Conservation (phyloP, 2,113 vertebrate genomes). For the Colistium nudipinnis region DNA sequence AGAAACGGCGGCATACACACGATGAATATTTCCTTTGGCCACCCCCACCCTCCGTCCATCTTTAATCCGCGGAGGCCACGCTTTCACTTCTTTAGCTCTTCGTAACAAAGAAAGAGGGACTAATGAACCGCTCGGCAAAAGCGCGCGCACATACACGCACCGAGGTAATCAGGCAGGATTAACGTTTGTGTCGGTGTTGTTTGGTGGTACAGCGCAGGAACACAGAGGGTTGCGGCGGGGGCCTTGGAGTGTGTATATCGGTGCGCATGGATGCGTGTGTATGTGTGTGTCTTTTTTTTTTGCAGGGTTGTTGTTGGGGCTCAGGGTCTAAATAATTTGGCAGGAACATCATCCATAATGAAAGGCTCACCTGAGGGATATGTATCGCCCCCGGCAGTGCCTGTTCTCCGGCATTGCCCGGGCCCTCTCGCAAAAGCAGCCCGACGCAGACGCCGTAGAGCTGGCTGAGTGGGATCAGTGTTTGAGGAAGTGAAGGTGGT, state of each 20-base stretch:
- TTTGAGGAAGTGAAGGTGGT: constrained; percentile 3
- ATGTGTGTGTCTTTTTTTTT: constrained; percentile 33
- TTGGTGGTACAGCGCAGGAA: constrained; percentile 35
- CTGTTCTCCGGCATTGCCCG: constrained; percentile 66
- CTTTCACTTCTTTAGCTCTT: constrained; percentile 35
- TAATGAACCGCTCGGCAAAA: constrained; percentile 43
- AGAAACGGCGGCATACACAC: constrained; percentile 35
- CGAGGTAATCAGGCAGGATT: constrained; percentile 58
- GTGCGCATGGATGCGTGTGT: constrained; percentile 48
- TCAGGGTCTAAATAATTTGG: constrained; percentile 84
- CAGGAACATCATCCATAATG: constrained; percentile 87
- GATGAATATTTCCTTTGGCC: constrained; percentile 40
- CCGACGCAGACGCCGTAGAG: constrained; percentile 48
- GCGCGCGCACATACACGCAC: constrained; percentile 20
- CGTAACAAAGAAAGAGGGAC: constrained; percentile 50
- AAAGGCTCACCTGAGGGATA: constrained; percentile 84
- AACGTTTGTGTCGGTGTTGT: constrained; percentile 51
- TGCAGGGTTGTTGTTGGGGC: constrained; percentile 56
- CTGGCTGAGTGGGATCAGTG: constrained; percentile 52
- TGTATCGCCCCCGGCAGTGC: constrained; percentile 83
- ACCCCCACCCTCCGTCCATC: constrained; percentile 26
- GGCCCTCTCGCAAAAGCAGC: constrained; percentile 64
- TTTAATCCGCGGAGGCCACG: constrained; percentile 28
- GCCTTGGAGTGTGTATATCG: constrained; percentile 25
- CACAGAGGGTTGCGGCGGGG: constrained; percentile 16